These are phyloP conservation scores for Archips crataeganus DNA, from an alignment of 2,888 invertebrate genomes.

Conservation along the genomic window DNA sequence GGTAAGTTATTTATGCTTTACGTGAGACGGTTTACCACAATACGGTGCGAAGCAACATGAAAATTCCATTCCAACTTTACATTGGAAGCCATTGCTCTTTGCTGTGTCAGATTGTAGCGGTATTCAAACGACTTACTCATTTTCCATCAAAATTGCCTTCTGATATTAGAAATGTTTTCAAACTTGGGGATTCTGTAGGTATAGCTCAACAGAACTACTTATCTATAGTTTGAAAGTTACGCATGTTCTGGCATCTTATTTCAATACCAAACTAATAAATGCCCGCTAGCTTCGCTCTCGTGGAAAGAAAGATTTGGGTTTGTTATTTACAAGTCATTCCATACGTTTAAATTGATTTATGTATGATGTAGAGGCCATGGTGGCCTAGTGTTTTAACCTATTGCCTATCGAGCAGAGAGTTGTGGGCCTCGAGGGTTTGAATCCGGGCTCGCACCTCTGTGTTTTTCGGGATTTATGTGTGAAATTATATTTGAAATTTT, in stretches of 20 bases:
- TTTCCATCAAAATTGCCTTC: slow-evolving; percentile 2
- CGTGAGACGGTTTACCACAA: slow-evolving; percentile 12
- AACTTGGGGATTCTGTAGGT: neutral
- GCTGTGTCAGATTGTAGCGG: slow-evolving; percentile 1
- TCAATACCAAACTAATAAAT: neutral
- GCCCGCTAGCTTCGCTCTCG: no score
- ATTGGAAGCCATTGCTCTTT: slow-evolving; percentile 12
- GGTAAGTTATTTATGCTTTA: slow-evolving; percentile 7
- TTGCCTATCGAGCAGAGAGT: no score
- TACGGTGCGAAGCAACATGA: slow-evolving; percentile 11
- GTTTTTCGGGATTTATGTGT: no score
- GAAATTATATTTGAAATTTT: no score
- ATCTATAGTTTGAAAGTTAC: neutral
- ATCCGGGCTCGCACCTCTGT: no score
- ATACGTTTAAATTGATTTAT: no score
- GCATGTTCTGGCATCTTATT: neutral
- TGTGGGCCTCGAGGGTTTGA: no score
- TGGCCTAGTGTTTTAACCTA: no score
- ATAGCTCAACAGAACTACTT: neutral
- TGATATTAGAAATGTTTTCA: neutral
- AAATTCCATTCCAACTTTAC: slow-evolving; percentile 35
- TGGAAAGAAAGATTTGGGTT: no score
- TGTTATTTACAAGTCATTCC: no score
- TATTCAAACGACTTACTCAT: slow-evolving; percentile 10
- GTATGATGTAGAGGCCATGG: no score